Percentiles rank a stretch among this genome's conserved stretches.
Conservation (phyloP, 2,797 vertebrate genomes). For the Eospalax fontanierii region DNA sequence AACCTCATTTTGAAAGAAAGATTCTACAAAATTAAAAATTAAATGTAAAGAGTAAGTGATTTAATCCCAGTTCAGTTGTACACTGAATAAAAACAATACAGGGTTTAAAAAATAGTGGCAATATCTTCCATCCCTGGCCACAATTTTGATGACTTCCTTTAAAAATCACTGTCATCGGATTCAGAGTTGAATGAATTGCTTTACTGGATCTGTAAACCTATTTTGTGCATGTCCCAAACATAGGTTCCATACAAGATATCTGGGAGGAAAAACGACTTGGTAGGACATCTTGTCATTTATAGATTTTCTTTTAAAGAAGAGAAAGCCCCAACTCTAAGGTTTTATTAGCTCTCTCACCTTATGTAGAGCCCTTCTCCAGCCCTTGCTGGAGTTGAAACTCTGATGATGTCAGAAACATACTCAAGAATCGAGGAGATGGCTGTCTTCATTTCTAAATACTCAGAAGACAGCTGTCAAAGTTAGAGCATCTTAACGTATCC, state of each 20-base stretch:
- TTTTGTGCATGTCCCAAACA: constrained; percentile 86
- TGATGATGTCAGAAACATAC: constrained; percentile 70
- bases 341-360: constrained; percentile 79
- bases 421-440: constrained; percentile 72
- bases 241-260: constrained; percentile 78
- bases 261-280: constrained; percentile 76
- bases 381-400: constrained; percentile 18
- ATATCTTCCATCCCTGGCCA: constrained; percentile 85
- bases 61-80: constrained; percentile 84
- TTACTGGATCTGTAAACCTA: constrained; percentile 89
- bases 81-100: constrained; percentile 87
- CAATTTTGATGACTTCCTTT: constrained; percentile 89
- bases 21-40: constrained; percentile 89
- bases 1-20: constrained; percentile 81
- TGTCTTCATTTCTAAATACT: constrained; percentile 76
- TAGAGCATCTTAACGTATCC: constrained; percentile 76
- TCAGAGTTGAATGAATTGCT: constrained; percentile 88
- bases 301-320: constrained; percentile 78
- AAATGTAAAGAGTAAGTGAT: constrained; percentile 88
- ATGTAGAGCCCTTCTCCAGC: constrained; percentile 60
- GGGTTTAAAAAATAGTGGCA: constrained; percentile 82
- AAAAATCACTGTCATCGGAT: constrained; percentile 89
- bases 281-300: constrained; percentile 81
- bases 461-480: constrained; percentile 74
- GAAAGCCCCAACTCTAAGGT: constrained; percentile 70